These are phyloP conservation scores for Microcebus griseorufus DNA, from an alignment of 2,113 vertebrate species.

Conservation along the genomic window DNA sequence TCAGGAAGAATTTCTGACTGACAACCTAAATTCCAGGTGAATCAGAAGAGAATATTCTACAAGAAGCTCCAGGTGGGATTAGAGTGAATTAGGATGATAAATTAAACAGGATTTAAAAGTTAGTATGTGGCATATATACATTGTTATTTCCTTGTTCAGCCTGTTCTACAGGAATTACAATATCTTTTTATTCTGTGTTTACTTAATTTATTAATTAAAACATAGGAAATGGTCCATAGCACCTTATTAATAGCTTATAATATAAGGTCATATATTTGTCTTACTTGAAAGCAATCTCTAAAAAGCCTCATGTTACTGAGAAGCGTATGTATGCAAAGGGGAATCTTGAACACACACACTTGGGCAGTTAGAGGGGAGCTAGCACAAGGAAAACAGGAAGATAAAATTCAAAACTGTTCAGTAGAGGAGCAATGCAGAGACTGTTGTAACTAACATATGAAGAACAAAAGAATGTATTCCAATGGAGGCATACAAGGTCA, in stretches of 20 bases:
- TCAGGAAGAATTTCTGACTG: not conserved
- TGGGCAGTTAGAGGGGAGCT: not conserved
- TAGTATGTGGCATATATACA: not conserved
- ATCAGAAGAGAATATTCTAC: not conserved
- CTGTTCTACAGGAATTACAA: not conserved
- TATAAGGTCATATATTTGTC: not conserved
- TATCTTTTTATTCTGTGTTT: not conserved
- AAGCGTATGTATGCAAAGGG: not conserved
- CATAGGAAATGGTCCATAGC: not conserved
- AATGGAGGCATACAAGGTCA: rapidly evolving
- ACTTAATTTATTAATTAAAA: not conserved
- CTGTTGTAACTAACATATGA: not conserved
- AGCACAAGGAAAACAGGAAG: not conserved
- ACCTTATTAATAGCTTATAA: not conserved
- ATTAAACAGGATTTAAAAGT: not conserved
- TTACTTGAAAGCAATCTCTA: not conserved
- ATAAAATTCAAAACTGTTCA: not conserved
- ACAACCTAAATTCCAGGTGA: not conserved
- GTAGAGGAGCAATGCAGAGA: not conserved
- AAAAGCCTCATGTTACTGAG: not conserved
- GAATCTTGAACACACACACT: not conserved
- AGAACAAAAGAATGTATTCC: not conserved
- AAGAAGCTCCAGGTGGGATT: not conserved
- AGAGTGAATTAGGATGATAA: not conserved
- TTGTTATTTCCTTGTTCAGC: not conserved